Evolutionary conservation across 2,888 invertebrate genomes (phyloP).

Genomic region (Drosophila affinis): DNA sequence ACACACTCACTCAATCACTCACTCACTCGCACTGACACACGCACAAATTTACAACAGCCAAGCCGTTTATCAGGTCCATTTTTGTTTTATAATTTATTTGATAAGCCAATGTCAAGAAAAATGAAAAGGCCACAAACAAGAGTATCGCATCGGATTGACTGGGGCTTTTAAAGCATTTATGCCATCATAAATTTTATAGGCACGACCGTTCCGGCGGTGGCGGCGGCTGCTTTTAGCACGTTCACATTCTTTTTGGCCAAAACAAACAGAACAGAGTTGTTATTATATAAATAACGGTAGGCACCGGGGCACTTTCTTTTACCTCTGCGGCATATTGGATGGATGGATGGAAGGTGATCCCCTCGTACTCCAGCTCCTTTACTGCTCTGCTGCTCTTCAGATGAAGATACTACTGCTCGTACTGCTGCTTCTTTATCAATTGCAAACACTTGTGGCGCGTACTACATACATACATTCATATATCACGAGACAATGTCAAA

Average conservation of each 20-base stretch:
- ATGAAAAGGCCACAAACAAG: conserved; percentile 33
- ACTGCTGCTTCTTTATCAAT: conserved; percentile 55
- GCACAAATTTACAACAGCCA: conserved; percentile 48
- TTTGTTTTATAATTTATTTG: conserved; percentile 62
- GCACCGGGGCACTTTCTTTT: conserved; percentile 36
- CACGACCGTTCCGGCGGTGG: conserved; percentile 39
- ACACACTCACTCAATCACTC: conserved; percentile 3
- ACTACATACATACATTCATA: background rate
- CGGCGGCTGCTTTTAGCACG: conserved; percentile 46
- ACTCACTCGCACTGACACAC: conserved; percentile 20
- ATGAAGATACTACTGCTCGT: too few species aligned
- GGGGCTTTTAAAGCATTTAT: conserved; percentile 55
- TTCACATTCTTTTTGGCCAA: conserved; percentile 66
- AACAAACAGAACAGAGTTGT: conserved; percentile 54
- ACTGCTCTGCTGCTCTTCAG: too few species aligned
- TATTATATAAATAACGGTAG: conserved; percentile 57
- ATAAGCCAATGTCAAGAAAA: conserved; percentile 69
- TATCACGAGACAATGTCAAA: conserved; percentile 55
- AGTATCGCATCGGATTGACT: conserved; percentile 1
- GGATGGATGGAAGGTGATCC: conserved; percentile 6
- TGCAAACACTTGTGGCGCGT: conserved; percentile 53
- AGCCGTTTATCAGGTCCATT: conserved; percentile 55
- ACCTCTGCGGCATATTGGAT: conserved; percentile 70
- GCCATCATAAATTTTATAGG: conserved; percentile 65
- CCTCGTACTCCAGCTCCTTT: too few species aligned